Conservation (phyloP, 2,888 invertebrate genomes). For the Drosophila monieri region DNA sequence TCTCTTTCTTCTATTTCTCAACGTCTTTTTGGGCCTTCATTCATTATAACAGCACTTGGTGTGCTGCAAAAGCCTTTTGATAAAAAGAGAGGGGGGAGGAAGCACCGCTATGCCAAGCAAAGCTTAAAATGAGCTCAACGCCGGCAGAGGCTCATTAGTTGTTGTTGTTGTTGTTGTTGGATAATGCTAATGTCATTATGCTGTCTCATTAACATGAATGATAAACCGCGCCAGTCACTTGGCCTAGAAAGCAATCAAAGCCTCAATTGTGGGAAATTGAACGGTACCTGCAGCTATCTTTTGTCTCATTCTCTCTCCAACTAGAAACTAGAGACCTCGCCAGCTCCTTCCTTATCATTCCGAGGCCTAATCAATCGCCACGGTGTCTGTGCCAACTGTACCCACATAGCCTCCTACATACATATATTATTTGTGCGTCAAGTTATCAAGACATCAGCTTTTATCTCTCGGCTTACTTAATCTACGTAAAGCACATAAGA, state of each 20-base stretch:
- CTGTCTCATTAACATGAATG: conserved; percentile 69
- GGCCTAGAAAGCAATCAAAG: conserved; percentile 78
- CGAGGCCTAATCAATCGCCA: conserved; percentile 62
- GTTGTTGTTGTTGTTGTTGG: conserved; percentile 37
- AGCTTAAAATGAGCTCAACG: conserved; percentile 58
- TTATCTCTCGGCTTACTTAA: conserved; percentile 55
- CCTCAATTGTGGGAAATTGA: conserved; percentile 37
- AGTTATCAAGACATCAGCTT: conserved; percentile 54
- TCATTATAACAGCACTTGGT: conserved; percentile 73
- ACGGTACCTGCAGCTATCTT: conserved; percentile 3
- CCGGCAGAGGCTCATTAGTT: conserved; percentile 62
- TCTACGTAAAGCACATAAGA: conserved; percentile 22
- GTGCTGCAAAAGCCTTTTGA: conserved; percentile 11
- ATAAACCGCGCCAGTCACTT: conserved; percentile 58
- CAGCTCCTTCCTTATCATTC: conserved; percentile 4
- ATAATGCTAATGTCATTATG: conserved; percentile 72
- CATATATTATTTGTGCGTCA: conserved; percentile 52
- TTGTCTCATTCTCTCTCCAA: not conserved
- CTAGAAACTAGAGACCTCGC: not conserved
- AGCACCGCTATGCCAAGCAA: conserved; percentile 72
- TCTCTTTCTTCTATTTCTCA: conserved; percentile 61
- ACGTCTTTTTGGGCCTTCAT: conserved; percentile 71
- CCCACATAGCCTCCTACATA: conserved; percentile 25
- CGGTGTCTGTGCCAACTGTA: conserved; percentile 72
- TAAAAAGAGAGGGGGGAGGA: conserved; percentile 24